A percentile compares a stretch with the other conserved stretches of the same genome.
phyloP scores from a whole-genome alignment of 35 echinoderm and acorn worm genomes.

The Strongylocentrotus purpuratus region DNA sequence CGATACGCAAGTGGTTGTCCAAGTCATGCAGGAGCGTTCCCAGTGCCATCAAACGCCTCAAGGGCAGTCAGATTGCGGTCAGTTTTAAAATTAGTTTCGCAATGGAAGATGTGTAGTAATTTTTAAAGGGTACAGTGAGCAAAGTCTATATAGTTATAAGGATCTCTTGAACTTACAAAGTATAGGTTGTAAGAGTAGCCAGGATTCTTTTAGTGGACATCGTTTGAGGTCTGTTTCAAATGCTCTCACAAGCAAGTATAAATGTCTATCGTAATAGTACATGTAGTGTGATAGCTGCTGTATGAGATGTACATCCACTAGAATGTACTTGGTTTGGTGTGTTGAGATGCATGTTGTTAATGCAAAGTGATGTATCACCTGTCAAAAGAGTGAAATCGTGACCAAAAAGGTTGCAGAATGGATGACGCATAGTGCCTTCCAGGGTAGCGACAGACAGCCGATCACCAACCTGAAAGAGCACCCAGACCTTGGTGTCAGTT shows the following conservation, averaged over 20 bases:
- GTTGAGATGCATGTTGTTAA: background rate
- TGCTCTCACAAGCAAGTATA: background rate
- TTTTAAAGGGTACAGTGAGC: background rate
- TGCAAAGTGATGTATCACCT: background rate
- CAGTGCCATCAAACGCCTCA: slow-evolving; percentile 27
- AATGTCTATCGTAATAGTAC: background rate
- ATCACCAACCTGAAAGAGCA: background rate
- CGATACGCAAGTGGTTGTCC: slow-evolving; percentile 44
- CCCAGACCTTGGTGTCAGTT: background rate
- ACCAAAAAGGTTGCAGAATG: background rate
- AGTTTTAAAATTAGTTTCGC: background rate
- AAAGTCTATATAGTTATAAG: background rate
- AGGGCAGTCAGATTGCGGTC: background rate
- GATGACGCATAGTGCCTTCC: background rate
- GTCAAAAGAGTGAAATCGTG: background rate
- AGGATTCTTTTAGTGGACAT: background rate
- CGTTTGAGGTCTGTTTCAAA: too few species aligned
- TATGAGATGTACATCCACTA: background rate
- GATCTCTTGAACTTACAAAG: background rate
- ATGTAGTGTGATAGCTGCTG: background rate
- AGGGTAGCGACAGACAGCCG: background rate
- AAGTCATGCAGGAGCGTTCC: slow-evolving; percentile 40
- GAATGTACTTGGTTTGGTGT: background rate
- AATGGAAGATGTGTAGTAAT: background rate
- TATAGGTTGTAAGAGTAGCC: background rate